Evolutionary conservation across 92 coral and sea anemone species (phyloP).

Genomic region (Siderastrea siderea): DNA sequence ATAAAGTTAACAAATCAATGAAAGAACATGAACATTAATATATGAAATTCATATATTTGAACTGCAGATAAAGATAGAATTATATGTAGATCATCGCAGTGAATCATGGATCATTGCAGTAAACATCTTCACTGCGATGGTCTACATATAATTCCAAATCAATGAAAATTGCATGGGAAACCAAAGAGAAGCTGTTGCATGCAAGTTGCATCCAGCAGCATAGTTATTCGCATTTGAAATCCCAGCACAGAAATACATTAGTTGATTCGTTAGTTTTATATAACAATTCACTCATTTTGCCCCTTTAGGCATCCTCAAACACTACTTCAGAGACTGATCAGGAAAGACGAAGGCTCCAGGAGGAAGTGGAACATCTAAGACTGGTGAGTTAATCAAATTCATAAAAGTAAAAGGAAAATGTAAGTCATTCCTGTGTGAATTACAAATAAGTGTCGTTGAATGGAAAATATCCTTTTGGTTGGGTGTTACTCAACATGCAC

Average conservation of each 20-base stretch:
- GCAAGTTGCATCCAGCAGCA: too few species aligned
- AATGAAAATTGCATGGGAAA: too few species aligned
- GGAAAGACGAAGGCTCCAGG: slow-evolving; percentile 23
- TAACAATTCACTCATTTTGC: neutral
- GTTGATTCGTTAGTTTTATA: neutral
- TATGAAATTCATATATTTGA: too few species aligned
- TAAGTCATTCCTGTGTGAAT: neutral
- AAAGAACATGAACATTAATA: too few species aligned
- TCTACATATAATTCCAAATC: too few species aligned
- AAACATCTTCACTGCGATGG: too few species aligned
- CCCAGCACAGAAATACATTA: neutral
- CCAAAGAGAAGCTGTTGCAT: too few species aligned
- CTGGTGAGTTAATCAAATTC: neutral
- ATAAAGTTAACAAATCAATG: too few species aligned
- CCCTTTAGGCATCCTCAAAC: slow-evolving; percentile 1
- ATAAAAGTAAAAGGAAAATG: neutral
- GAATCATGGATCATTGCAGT: too few species aligned
- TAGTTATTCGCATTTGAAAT: neutral
- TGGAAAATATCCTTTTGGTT: neutral
- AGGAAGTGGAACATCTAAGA: slow-evolving; percentile 33
- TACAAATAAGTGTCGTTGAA: neutral
- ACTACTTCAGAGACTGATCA: slow-evolving; percentile 1
- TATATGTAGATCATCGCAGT: too few species aligned
- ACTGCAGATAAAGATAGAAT: too few species aligned
- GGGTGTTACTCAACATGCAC: too few species aligned